Evolutionary conservation across 2,797 vertebrate species (phyloP).

Genomic region (Enteromius paludinosus): DNA sequence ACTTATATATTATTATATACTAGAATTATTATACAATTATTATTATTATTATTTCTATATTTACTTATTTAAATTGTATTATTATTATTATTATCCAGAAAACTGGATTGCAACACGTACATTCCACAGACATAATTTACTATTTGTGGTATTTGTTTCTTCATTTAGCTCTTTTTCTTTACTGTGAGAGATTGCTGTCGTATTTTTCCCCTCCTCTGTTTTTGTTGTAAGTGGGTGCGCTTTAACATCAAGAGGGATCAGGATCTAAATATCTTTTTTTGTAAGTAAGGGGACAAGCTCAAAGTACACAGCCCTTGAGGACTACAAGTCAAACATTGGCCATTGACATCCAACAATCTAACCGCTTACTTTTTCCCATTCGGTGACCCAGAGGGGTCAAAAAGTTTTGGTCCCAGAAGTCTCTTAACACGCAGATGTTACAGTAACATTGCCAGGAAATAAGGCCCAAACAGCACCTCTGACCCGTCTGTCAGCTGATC

Average conservation of each 20-base stretch:
- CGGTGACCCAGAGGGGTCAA: conserved; percentile 81
- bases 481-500: conserved; percentile 95
- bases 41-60: background rate
- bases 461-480: conserved; percentile 91
- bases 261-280: conserved; percentile 42
- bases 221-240: conserved; percentile 10
- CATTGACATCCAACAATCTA: conserved; percentile 76
- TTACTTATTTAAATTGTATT: background rate
- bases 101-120: background rate
- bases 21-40: background rate
- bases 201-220: background rate
- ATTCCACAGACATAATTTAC: background rate
- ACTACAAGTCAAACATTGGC: conserved; percentile 73
- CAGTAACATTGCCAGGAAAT: conserved; percentile 94
- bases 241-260: conserved; percentile 35
- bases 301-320: conserved; percentile 53
- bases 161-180: background rate
- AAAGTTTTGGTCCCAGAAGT: conserved; percentile 83
- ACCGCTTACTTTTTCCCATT: conserved; percentile 76
- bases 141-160: background rate
- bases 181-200: background rate
- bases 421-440: conserved; percentile 97
- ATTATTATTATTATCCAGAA: background rate
- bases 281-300: conserved; percentile 48
- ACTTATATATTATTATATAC: background rate